A percentile compares a stretch with the other conserved stretches of the same genome.
Conservation (phyloP, 1,140 invertebrate genomes). For the Battus philenor region DNA sequence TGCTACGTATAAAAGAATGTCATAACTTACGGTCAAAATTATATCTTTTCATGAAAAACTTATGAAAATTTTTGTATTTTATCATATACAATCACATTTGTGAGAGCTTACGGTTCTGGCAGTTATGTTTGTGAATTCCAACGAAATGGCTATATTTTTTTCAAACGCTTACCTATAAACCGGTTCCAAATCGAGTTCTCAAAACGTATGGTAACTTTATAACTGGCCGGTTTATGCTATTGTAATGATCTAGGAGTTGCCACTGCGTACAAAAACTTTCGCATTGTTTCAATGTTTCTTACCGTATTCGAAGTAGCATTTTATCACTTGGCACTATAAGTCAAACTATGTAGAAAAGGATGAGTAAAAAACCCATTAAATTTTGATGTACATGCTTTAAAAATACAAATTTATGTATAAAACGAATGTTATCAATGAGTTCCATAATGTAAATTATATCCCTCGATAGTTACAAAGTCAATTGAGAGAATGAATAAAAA, state of each 20-base stretch:
- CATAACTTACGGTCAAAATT: no score
- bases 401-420: no score
- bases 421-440: not conserved
- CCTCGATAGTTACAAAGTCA: constrained; percentile 6
- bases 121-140: not conserved
- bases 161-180: constrained; percentile 53
- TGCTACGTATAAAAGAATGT: constrained; percentile 45
- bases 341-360: no score
- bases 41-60: no score
- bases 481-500: constrained; percentile 32
- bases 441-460: not conserved
- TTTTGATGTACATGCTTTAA: no score
- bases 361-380: no score
- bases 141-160: constrained; percentile 36
- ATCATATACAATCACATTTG: constrained; percentile 10
- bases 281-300: constrained; percentile 60
- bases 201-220: constrained; percentile 50
- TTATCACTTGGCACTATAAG: constrained; percentile 52
- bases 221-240: constrained; percentile 70
- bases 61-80: no score
- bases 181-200: constrained; percentile 47
- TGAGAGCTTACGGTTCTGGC: not conserved
- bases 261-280: constrained; percentile 55
- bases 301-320: constrained; percentile 50
- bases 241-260: constrained; percentile 65